Conservation (phyloP, 1,140 invertebrate genomes). For the Leptinotarsa texana region DNA sequence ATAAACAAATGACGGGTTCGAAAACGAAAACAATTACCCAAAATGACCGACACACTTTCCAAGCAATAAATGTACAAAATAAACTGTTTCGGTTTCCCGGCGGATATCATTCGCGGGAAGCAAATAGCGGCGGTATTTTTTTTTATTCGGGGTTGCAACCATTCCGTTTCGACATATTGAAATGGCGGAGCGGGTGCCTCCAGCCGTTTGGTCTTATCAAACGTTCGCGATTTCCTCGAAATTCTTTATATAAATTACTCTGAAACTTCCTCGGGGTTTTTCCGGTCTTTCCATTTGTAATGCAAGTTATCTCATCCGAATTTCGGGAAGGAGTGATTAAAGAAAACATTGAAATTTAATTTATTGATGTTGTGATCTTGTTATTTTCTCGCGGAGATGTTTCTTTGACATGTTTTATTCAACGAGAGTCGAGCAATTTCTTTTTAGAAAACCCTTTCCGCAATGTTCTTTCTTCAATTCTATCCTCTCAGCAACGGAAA, state of each 20-base stretch:
- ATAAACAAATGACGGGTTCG: neutral
- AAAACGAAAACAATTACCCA: neutral
- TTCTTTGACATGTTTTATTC: neutral
- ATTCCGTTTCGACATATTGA: neutral
- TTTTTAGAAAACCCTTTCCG: too few species aligned
- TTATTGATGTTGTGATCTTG: neutral
- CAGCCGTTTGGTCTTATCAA: neutral
- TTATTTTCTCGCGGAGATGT: neutral
- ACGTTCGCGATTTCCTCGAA: neutral
- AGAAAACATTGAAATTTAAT: neutral
- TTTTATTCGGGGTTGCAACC: neutral
- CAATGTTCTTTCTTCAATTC: too few species aligned
- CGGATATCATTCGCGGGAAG: too few species aligned
- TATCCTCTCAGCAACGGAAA: too few species aligned
- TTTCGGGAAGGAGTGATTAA: neutral
- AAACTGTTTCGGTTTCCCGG: too few species aligned
- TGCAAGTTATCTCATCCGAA: neutral
- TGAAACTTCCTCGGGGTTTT: conserved; percentile 3
- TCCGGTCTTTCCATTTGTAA: neutral
- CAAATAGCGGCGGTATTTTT: neutral
- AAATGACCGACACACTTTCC: neutral
- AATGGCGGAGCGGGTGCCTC: neutral
- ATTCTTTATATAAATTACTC: neutral
- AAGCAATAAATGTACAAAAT: neutral
- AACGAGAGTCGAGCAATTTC: too few species aligned